Conservation (phyloP, 2,797 vertebrate genomes). For the Eidolon dupreanum region DNA sequence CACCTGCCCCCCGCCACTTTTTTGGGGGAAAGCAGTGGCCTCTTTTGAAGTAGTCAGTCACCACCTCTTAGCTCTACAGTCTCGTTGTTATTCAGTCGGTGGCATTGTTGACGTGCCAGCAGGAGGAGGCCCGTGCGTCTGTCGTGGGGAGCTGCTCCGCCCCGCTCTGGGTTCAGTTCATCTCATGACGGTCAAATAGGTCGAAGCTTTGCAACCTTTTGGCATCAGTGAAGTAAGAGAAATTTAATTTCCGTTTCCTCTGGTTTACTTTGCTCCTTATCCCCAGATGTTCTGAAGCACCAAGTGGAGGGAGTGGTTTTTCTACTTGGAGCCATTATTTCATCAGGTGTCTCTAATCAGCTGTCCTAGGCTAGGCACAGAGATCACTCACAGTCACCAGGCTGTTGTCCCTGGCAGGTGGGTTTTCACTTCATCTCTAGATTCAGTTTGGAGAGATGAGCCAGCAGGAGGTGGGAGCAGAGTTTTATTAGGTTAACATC, state of each 20-base stretch:
- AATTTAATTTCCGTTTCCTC: background rate
- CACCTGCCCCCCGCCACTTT: fast-evolving
- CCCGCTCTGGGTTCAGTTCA: background rate
- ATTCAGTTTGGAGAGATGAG: background rate
- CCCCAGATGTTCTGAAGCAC: background rate
- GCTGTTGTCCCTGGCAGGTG: background rate
- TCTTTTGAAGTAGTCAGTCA: background rate
- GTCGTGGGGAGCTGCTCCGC: background rate
- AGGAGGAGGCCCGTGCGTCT: background rate
- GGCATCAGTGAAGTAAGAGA: background rate
- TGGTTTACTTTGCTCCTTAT: background rate
- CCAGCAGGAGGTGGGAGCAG: background rate
- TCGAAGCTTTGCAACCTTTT: background rate
- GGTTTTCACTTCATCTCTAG: background rate
- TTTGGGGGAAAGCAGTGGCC: background rate
- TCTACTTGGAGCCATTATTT: background rate
- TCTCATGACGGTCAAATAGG: background rate
- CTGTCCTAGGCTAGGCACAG: background rate
- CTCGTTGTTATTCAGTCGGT: background rate
- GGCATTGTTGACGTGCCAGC: background rate
- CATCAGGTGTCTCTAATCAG: no score
- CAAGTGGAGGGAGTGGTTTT: background rate
- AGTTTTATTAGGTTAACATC: background rate
- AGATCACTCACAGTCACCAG: background rate
- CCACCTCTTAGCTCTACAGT: background rate